Percentiles rank a stretch among this genome's conserved stretches.
These are phyloP conservation scores for Drosophila kepulauana DNA, from an alignment of 1,140 invertebrate genomes.

Conservation along the genomic window DNA sequence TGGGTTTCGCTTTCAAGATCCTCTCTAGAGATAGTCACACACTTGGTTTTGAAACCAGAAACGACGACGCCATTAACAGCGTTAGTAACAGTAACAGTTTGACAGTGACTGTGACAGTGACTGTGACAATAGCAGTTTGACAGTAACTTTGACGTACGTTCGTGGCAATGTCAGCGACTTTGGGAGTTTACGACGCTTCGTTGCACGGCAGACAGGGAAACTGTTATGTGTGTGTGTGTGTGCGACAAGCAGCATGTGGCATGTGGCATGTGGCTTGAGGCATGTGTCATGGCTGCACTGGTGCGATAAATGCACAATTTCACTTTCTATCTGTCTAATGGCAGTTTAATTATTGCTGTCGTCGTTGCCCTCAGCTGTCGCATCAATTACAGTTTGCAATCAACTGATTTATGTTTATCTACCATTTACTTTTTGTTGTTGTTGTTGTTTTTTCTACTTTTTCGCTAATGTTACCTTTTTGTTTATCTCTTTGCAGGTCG, in stretches of 20 bases:
- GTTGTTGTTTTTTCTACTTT: not conserved
- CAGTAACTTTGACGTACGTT: not conserved
- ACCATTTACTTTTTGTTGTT: slow-evolving; percentile 26
- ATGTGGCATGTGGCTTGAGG: slow-evolving; percentile 17
- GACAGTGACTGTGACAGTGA: not conserved
- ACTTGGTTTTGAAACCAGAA: slow-evolving; percentile 60
- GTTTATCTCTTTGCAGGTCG: slow-evolving; percentile 52
- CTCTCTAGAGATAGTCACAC: slow-evolving; percentile 4
- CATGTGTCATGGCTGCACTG: slow-evolving; percentile 67
- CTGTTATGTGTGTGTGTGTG: slow-evolving; percentile 20
- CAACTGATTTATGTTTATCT: slow-evolving; percentile 58
- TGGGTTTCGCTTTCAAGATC: slow-evolving; percentile 45
- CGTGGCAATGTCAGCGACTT: slow-evolving; percentile 11
- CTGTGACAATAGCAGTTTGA: not conserved
- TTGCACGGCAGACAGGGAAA: slow-evolving; percentile 60
- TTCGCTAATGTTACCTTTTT: slow-evolving; percentile 37
- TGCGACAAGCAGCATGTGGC: slow-evolving; percentile 7
- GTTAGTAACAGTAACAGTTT: slow-evolving; percentile 1
- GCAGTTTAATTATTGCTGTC: slow-evolving; percentile 70
- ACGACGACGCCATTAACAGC: slow-evolving; percentile 46
- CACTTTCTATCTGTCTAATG: slow-evolving; percentile 74
- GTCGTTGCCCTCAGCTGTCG: slow-evolving; percentile 64
- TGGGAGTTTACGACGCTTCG: slow-evolving; percentile 64
- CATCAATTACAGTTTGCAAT: slow-evolving; percentile 67
- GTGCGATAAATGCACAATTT: slow-evolving; percentile 78